These are phyloP conservation scores for Scylla paramamosain DNA, from an alignment of 1,140 invertebrate species.

Conservation along the genomic window DNA sequence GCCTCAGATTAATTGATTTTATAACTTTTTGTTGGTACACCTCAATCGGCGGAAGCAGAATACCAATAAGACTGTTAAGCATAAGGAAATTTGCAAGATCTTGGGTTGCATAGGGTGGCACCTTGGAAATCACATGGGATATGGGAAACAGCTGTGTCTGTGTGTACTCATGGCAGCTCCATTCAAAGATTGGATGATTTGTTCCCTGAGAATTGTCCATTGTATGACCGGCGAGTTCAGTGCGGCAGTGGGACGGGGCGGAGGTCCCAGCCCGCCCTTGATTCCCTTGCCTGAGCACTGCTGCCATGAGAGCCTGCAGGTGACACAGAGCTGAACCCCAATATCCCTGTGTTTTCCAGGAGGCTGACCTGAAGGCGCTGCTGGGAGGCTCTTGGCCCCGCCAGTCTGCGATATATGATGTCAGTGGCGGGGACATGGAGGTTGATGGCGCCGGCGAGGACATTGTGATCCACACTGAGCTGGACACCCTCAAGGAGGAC, in stretches of 20 bases:
- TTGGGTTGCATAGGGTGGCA: conserved; percentile 68
- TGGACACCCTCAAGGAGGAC: conserved; percentile 58
- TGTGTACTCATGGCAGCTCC: conserved; percentile 72
- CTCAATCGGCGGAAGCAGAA: background rate
- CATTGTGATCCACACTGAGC: conserved; percentile 61
- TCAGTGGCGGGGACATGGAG: conserved; percentile 31
- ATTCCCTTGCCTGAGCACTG: conserved; percentile 35
- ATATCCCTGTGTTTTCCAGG: conserved; percentile 76
- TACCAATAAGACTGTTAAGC: background rate
- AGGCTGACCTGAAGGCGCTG: conserved; percentile 64
- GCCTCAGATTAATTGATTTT: conserved; percentile 45
- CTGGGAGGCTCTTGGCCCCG: conserved; percentile 65
- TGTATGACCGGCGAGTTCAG: background rate
- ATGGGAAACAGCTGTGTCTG: conserved; percentile 73
- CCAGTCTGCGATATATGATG: conserved; percentile 66
- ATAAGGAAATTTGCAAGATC: conserved; percentile 30
- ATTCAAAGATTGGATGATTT: conserved; percentile 48
- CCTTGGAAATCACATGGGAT: conserved; percentile 77
- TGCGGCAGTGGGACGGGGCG: background rate
- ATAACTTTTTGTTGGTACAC: background rate
- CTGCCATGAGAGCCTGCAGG: conserved; percentile 63
- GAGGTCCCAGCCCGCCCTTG: background rate
- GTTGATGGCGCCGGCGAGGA: conserved; percentile 39
- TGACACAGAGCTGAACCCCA: conserved; percentile 73
- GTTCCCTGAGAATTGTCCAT: conserved; percentile 54